Base-by-base conservation (phyloP, 2,113 vertebrate species). In the Psettodes erumei region DNA sequence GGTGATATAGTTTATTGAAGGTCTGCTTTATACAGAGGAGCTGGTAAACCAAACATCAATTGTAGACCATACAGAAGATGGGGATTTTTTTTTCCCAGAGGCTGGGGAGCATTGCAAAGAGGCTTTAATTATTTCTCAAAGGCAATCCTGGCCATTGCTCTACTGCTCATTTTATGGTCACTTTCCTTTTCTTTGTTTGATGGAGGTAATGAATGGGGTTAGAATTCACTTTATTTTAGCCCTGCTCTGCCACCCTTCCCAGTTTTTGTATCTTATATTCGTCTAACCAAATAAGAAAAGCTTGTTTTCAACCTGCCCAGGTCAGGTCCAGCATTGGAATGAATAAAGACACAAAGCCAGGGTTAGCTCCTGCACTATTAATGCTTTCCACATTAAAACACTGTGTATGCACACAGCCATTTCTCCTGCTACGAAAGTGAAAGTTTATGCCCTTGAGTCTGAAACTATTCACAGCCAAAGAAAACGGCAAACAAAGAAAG, bases 1-100 rank as follows among this genome's bases (percentile, higher is more conserved):
- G 93, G 89, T 88, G 91, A 90, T 92, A 87, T 84, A 89, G 88
- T 93, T 93, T 91, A 92, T 93, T 81, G 90, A 93, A 90, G 90
- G 86, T 83, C 90, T 85, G 82, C 82, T 86, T 91, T 71, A 88
- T 89, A 85, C 83, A 65, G 84, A 89, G 83, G 61, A 73, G 85
- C 77, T 75, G 73, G 79, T 77, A 88, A 93, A 92, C 81, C 85
- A 88, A 91, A 91, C 91, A 90, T 89, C 89, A 89, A 91, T 89
- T 91, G 83, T 66, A 48, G 75, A 77, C 51, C 71, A 56, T 70
- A 61, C 56, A 80, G 69, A 86, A 91, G 89, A 83, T 45, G 59
- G 56, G 48, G 63, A 21, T 63, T 87, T 78, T 72, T 85, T 25
- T 48, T 40, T 40, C 66, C 81, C 33, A 4, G 70, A 77, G 82